Base-by-base conservation (phyloP, 1,140 invertebrate genomes). In the Pseudomyrmex concolor region DNA sequence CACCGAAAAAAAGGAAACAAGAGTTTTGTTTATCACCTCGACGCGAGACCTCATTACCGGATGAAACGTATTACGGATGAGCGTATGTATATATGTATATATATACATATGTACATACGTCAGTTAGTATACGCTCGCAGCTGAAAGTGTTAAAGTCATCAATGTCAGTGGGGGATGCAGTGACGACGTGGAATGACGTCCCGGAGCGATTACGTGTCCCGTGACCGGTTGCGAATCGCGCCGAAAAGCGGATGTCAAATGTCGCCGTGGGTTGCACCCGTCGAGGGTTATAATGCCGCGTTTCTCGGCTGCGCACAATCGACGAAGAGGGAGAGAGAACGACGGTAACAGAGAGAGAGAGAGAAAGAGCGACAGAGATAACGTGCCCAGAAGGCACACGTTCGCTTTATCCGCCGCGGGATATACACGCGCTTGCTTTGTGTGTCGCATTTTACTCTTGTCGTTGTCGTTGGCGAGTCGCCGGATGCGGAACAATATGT, bases 351-450 rank as follows among this genome's bases (percentile, higher is more conserved):
- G 25, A 25, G 48, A 62, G 34, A 25, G 34, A 25, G 48, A 62
- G 34, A 34, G 34, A 34, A 34, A 34, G 34, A 34, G 34, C 34
- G 34, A 74, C 45, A 74, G 59, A 74, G 59, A 74, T 74, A 74
- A 64, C 72, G 62, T 3, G 50, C 72, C 72, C 74, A 25, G 64
- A 78, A 78, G 74, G 74, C 64, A 67, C 64, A 67, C 25, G 25
- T n/a, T 55, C 62, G 74, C 64, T 78, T 78, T 78, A 78, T 78
- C 74, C 74, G 19, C 64, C 48, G 19, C 17, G 15, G 74, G 34
- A 77, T 68, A 55, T 34, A 51, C 50, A 17, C 55, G 50, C 13
- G 50, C 17, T 34, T 34, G 74, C 74, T 78, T 78, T 78, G 73
- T 51, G 8, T 19, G 63, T 68, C 25, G 17, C 62, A 25, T 50